Percentiles rank a stretch among this genome's conserved stretches.
These are phyloP conservation scores for Acronicta leporina DNA, from an alignment of 2,888 invertebrate genomes.

Conservation along the genomic window DNA sequence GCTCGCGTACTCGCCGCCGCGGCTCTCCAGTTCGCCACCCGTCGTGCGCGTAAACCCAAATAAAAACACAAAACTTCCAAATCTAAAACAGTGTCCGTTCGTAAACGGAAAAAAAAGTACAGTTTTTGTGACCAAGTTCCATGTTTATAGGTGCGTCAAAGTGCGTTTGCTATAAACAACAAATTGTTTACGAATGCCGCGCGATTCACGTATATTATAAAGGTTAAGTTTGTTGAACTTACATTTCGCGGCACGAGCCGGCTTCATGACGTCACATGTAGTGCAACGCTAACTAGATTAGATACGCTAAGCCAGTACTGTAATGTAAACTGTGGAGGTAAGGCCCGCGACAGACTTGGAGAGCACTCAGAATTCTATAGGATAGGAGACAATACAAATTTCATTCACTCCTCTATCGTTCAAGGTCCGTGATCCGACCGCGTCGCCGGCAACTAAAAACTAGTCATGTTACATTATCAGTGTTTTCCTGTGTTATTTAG, in stretches of 20 bases:
- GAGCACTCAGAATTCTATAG: slow-evolving; percentile 68
- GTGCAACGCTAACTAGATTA: slow-evolving; percentile 84
- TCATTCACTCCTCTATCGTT: slow-evolving; percentile 52
- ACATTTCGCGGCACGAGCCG: slow-evolving; percentile 73
- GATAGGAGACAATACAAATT: slow-evolving; percentile 59
- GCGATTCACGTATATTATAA: slow-evolving; percentile 58
- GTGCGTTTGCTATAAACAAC: slow-evolving; percentile 55
- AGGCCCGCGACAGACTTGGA: slow-evolving; percentile 62
- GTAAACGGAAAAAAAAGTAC: slow-evolving; percentile 15
- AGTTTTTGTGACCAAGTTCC: slow-evolving; percentile 34
- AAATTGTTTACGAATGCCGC: slow-evolving; percentile 53
- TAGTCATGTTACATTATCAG: slow-evolving; percentile 66
- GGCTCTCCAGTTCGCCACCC: slow-evolving; percentile 58
- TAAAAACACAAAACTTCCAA: slow-evolving; percentile 49
- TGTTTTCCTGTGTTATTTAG: slow-evolving; percentile 56
- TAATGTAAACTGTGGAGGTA: slow-evolving; percentile 63
- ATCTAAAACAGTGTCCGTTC: slow-evolving; percentile 36
- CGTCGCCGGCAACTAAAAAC: slow-evolving; percentile 56
- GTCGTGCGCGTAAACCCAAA: slow-evolving; percentile 60
- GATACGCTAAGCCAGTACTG: slow-evolving; percentile 76
- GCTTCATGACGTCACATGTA: slow-evolving; percentile 79
- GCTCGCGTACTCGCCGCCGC: slow-evolving; percentile 66
- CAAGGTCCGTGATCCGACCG: slow-evolving; percentile 58
- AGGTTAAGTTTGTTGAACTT: slow-evolving; percentile 87
- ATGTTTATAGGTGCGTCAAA: slow-evolving; percentile 20